Conservation (phyloP, 1,140 invertebrate genomes). For the Drosophila watanabei region DNA sequence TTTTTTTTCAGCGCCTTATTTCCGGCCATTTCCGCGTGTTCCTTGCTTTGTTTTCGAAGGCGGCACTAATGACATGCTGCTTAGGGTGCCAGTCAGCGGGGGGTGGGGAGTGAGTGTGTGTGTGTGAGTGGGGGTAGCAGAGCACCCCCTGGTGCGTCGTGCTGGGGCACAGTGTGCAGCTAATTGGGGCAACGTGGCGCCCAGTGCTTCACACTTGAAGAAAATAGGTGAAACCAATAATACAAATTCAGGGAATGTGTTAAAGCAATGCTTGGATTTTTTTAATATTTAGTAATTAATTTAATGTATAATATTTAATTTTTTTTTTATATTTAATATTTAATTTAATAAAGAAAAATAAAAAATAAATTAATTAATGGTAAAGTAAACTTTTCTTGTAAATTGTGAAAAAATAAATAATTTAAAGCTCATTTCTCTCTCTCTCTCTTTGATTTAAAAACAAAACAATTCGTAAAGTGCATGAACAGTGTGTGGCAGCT, state of each 20-base stretch:
- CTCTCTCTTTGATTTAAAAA: background rate
- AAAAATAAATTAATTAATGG: background rate
- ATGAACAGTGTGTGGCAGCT: slow-evolving; percentile 32
- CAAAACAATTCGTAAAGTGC: background rate
- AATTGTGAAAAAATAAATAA: background rate
- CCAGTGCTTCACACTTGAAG: slow-evolving; percentile 25
- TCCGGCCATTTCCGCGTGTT: slow-evolving; percentile 33
- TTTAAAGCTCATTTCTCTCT: background rate
- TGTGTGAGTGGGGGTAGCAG: background rate
- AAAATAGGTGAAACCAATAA: background rate
- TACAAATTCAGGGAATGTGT: background rate
- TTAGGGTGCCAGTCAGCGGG: slow-evolving; percentile 37
- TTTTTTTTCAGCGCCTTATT: slow-evolving; percentile 11
- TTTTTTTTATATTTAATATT: background rate
- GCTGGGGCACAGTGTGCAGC: slow-evolving; percentile 63
- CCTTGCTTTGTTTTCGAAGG: slow-evolving; percentile 39
- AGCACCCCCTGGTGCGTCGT: slow-evolving; percentile 2
- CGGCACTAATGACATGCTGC: slow-evolving; percentile 59
- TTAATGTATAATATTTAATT: background rate
- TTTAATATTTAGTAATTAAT: background rate
- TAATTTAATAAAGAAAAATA: background rate
- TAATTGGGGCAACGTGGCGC: slow-evolving; percentile 74
- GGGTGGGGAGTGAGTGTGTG: slow-evolving; percentile 2
- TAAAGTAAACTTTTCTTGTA: background rate
- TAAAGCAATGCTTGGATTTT: accelerated